Base-by-base conservation (phyloP, 2,888 invertebrate genomes). In the Harmothoe impar region DNA sequence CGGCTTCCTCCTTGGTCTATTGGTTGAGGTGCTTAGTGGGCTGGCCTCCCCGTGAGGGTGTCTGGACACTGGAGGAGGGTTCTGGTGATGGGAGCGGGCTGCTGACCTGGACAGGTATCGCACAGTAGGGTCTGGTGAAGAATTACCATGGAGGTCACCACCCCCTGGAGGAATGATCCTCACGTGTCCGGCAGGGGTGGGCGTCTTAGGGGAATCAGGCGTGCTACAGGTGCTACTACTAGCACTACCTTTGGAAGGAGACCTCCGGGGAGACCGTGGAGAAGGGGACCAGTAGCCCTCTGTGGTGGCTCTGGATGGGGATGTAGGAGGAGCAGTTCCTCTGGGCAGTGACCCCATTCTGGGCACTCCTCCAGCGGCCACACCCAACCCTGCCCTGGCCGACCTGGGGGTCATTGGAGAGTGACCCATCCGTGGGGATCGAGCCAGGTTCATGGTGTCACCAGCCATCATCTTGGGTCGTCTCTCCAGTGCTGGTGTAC, bases 401-500 rank as follows among this genome's bases (percentile, higher is more conserved):
- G 54, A 54, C 20, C 54, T 15, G 15, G 86, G 29, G 54, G 33
- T 86, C 54, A 86, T 23, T 0, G 86, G 86, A 0, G 86, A 54
- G 43, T 12, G 23, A 31, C 54, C 54, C 15, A 52, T 29, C 29
- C 56, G 52, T 15, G 86, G 56, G 10, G 86, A 86, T n/a, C 25
- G 20, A 0, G 86, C 86, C 86, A 86, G 25, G 56, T 86, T 86
- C 54, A 29, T 31, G 7, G 54, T 52, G 86, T 86, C 86, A 25
- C 86, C 86, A 23, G 86, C 86, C 86, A 86, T 86, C 29, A 86
- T 86, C 33, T 86, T 86, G 29, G 86, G 86, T n/a, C 86, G 52
- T 20, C 86, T 15, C 33, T 86, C 86, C 86, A 29, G 54, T 12
- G 56, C 56, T 15, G 86, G 86, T 0, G 86, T 84, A 17, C 84